These are phyloP conservation scores for Myoxocephalus aenaeus DNA, from an alignment of 2,797 vertebrate species.

Conservation along the genomic window DNA sequence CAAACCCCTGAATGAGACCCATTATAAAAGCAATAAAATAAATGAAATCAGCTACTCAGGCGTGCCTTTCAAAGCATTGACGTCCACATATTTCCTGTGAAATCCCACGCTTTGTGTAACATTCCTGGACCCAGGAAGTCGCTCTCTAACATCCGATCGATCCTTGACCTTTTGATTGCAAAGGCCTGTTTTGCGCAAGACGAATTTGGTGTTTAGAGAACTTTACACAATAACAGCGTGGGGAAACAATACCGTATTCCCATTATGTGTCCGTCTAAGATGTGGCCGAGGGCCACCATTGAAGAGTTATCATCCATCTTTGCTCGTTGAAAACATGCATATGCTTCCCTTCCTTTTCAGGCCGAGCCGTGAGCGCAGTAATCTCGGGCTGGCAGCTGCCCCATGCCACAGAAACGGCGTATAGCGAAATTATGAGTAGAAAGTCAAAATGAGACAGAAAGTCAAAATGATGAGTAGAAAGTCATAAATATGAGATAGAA, in stretches of 20 bases:
- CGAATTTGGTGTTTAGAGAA: slow-evolving; percentile 65
- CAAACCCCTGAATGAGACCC: slow-evolving; percentile 11
- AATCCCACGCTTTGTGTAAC: slow-evolving; percentile 24
- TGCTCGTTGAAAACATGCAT: slow-evolving; percentile 53
- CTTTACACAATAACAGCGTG: slow-evolving; percentile 61
- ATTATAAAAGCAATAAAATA: slow-evolving; percentile 1
- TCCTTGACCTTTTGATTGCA: slow-evolving; percentile 56
- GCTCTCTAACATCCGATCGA: slow-evolving; percentile 44
- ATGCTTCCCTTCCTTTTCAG: slow-evolving; percentile 63
- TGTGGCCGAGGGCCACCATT: slow-evolving; percentile 76
- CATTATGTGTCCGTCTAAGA: slow-evolving; percentile 63
- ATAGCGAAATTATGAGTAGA: too few relatives aligned
- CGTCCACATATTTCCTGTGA: slow-evolving; percentile 37
- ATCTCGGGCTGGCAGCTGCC: slow-evolving; percentile 58
- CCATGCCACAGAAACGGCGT: slow-evolving; percentile 38
- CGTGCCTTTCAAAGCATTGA: slow-evolving; percentile 10
- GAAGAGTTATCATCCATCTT: slow-evolving; percentile 78
- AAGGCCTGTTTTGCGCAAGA: slow-evolving; percentile 44
- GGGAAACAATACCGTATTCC: slow-evolving; percentile 65
- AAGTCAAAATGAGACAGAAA: too few relatives aligned
- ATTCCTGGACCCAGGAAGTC: slow-evolving; percentile 48
- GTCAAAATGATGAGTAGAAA: too few relatives aligned
- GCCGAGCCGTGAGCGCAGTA: slow-evolving; percentile 42
- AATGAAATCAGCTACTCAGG: neutral
- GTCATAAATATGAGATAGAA: too few relatives aligned